Base-by-base conservation (phyloP, 2,888 invertebrate species). In the Tuta absoluta region DNA sequence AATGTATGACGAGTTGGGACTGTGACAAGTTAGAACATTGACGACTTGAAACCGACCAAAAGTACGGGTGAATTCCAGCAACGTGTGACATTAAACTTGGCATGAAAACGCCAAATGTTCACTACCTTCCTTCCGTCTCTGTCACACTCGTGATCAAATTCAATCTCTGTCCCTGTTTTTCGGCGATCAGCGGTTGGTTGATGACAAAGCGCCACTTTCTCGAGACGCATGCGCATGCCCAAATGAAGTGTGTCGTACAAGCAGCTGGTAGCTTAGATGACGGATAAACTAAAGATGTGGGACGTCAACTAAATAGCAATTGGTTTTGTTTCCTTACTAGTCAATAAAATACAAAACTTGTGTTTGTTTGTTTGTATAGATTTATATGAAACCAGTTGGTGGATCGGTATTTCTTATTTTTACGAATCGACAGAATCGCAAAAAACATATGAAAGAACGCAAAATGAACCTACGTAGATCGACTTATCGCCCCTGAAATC, bases 191-290 rank as follows among this genome's bases (percentile, higher is more conserved):
- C 51, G 14, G 51, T 23, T 76, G 83, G 51, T 23, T 75, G 83
- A 84, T 84, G 85, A 86, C 84, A 87, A 84, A 86, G 84, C 84
- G 85, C 86, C 81, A 89, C 89, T 90, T 89, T 91, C 89, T 89
- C 87, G 14, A 77, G 79, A 82, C 85, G 86, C 89, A 86, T 86
- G 90, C 88, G 89, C 85, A 85, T 72, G 78, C 80, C 78, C 87
- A 87, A 89, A 87, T 89, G 89, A 88, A 90, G 90, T 91, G 90
- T 90, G 90, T 89, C 89, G 82, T 79, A 79, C 33, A 53, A 12
- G 17, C 56, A 56, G 56, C 56, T 56, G 56, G 33, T 33, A 56
- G 33, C 28, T 33, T 5, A 23, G 56, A 56, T 56, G 56, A 10
- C 12, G n/a, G n/a, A 1, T 5, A 56, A 56, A 56, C 33, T 2